Evolutionary conservation across 2,113 vertebrate genomes (phyloP).

Genomic region (Erpornis zantholeuca): DNA sequence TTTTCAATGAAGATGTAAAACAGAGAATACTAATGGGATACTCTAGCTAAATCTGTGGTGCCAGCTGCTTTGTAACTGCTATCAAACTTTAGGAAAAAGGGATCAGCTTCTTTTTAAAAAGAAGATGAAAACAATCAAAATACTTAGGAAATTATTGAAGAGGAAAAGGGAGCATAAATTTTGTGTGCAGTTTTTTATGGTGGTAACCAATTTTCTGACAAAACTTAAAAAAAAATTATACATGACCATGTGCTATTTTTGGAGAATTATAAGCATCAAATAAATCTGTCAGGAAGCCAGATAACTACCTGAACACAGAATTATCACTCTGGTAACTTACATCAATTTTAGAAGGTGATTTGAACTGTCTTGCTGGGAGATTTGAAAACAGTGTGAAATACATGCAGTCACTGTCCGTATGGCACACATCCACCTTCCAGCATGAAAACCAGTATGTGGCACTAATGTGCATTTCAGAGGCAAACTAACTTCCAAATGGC

Average conservation of each 20-base stretch:
- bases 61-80: background rate
- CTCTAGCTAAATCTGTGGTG: background rate
- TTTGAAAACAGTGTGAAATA: background rate
- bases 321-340: background rate
- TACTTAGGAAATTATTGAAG: background rate
- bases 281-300: background rate
- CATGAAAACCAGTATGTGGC: background rate
- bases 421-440: background rate
- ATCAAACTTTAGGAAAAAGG: background rate
- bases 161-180: background rate
- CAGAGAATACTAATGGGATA: background rate
- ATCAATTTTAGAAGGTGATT: background rate
- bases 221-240: background rate
- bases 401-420: background rate
- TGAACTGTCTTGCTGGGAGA: background rate
- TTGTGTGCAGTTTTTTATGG: background rate
- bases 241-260: background rate
- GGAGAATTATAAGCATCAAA: background rate
- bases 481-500: background rate
- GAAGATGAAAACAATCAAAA: background rate
- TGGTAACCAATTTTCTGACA: background rate
- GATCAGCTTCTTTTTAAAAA: background rate
- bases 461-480: slow-evolving; percentile 12
- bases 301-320: background rate
- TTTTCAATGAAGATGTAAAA: background rate